These are phyloP conservation scores for Cistogaster globosa DNA, from an alignment of 2,888 invertebrate genomes.

Conservation along the genomic window DNA sequence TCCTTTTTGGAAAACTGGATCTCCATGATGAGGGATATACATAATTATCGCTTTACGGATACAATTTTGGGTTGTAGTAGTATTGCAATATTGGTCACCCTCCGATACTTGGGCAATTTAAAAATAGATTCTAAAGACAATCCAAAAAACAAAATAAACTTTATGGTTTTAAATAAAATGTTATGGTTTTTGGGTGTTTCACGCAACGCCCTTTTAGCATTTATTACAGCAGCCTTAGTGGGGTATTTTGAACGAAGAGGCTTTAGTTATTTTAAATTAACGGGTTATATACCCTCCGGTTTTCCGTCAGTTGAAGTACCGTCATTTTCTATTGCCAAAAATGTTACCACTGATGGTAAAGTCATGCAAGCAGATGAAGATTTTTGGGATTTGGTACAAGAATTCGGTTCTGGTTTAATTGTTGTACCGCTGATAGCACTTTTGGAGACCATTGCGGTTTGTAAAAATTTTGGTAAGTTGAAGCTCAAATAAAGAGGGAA, in stretches of 20 bases:
- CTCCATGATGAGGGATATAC: constrained; percentile 88
- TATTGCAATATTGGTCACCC: constrained; percentile 88
- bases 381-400: constrained; percentile 88
- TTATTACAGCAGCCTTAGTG: constrained; percentile 87
- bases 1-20: constrained; percentile 92
- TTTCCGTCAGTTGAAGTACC: constrained; percentile 87
- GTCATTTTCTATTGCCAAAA: constrained; percentile 85
- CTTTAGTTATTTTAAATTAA: constrained; percentile 84
- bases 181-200: constrained; percentile 90
- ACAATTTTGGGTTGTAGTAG: constrained; percentile 89
- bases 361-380: constrained; percentile 69
- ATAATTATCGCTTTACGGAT: constrained; percentile 87
- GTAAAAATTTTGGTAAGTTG: constrained; percentile 74
- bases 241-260: constrained; percentile 85
- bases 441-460: constrained; percentile 93
- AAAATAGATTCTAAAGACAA: constrained; percentile 85
- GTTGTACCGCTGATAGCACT: constrained; percentile 93
- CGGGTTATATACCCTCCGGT: constrained; percentile 88
- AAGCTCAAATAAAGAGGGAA: not conserved
- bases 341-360: constrained; percentile 64
- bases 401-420: constrained; percentile 91
- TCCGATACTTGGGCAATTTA: constrained; percentile 89
- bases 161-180: constrained; percentile 85
- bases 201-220: constrained; percentile 91
- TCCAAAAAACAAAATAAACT: constrained; percentile 81